A percentile compares a stretch with the other conserved stretches of the same genome.
Evolutionary conservation across 2,888 invertebrate genomes (phyloP).

Genomic region (Steinernema hermaphroditum): DNA sequence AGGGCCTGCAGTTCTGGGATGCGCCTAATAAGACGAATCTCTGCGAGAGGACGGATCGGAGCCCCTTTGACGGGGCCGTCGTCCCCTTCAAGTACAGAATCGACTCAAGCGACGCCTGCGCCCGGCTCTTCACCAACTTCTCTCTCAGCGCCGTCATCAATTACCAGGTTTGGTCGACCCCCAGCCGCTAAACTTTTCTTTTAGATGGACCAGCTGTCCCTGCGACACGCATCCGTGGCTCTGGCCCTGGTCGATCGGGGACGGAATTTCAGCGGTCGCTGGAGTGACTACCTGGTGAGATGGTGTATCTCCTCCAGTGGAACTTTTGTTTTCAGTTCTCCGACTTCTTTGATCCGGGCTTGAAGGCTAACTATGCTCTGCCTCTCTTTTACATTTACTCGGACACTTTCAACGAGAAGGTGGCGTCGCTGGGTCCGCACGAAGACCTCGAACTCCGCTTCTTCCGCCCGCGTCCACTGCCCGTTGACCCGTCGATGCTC

Average conservation of each 20-base stretch:
- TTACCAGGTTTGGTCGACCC: slow-evolving; percentile 36
- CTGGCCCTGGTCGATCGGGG: slow-evolving; percentile 44
- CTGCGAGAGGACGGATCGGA: not conserved
- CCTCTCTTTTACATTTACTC: slow-evolving; percentile 57
- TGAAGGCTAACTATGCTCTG: slow-evolving; percentile 35
- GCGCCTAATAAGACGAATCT: not conserved
- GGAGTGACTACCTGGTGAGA: slow-evolving; percentile 52
- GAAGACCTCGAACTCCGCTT: slow-evolving; percentile 39
- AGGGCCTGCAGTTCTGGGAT: slow-evolving; percentile 6
- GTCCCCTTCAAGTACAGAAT: slow-evolving; percentile 48
- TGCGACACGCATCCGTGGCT: slow-evolving; percentile 35
- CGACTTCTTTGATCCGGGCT: slow-evolving; percentile 57
- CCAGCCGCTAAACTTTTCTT: not conserved
- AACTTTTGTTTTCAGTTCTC: slow-evolving; percentile 52
- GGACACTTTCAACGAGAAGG: slow-evolving; percentile 40
- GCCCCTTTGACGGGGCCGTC: not conserved
- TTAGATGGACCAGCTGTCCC: slow-evolving; percentile 40
- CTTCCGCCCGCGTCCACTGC: slow-evolving; percentile 48
- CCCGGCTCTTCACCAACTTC: slow-evolving; percentile 32
- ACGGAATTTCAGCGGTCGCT: slow-evolving; percentile 38
- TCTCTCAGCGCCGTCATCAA: slow-evolving; percentile 39
- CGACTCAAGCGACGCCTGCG: slow-evolving; percentile 40
- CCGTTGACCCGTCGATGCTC: slow-evolving; percentile 52
- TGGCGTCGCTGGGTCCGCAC: slow-evolving; percentile 30
- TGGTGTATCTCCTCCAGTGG: not conserved